Base-by-base conservation (phyloP, 2,113 vertebrate species). In the Taxidea taxus region DNA sequence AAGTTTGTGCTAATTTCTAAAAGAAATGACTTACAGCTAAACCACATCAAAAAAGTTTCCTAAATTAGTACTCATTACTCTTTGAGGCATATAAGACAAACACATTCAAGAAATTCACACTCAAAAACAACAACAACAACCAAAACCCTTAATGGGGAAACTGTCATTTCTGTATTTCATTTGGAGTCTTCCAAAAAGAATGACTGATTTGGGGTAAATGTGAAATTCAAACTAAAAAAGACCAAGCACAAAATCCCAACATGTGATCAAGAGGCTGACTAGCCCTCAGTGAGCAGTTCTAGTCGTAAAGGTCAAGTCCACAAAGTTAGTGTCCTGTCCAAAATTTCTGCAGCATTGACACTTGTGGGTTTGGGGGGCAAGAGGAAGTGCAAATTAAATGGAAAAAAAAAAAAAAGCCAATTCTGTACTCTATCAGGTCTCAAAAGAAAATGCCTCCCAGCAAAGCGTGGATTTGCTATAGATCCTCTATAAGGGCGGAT, bases 181-280 rank as follows among this genome's bases (percentile, higher is more conserved):
- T 80, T 92, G 64, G 64, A 88, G 91, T 90, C 70, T 94, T 93
- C 29, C 21, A 77, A 51, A 87, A 66, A 92, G 23, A 82, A 83
- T 90, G 42, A 93, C 42, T 92, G 39, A 84, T 87, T 77, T 72
- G 70, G 29, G 18, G 44, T 72, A 90, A 95, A 95, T 0, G 1
- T 72, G 58, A 64, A 95, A 27, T 13, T 83, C 56, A 68, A 94
- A 78, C 15, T 62, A 11, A 75, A 92, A 70, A 88, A 93, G 27
- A 39, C 74, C 51, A 80, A 72, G 27, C 13, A 75, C 31, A 70
- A 78, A 87, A 90, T 23, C n/a, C 72, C 64, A 85, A 44, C 31
- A 13, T 15, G 70, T 83, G 58, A 44, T 54, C 31, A 44, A 77
- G 34, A 91, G 29, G 27, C 37, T 78, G 64, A 13, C 60, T 20